phyloP scores from a whole-genome alignment of 2,888 invertebrate genomes.

The Drosophila lacicola region DNA sequence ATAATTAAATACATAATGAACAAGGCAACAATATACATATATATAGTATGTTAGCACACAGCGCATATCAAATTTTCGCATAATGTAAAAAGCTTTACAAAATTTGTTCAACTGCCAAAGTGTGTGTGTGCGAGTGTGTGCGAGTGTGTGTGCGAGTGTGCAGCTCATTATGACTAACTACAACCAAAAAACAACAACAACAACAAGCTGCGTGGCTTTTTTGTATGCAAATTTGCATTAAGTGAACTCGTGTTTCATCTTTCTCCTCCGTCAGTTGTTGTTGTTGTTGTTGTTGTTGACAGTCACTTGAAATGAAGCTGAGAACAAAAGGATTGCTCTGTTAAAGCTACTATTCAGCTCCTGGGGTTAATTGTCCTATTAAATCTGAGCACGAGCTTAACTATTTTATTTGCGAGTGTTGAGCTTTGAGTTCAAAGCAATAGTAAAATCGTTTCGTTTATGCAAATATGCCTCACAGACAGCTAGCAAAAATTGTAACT shows the following conservation, averaged over 20 bases:
- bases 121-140: slow-evolving; percentile 10
- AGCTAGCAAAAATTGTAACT: no score
- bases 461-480: no score
- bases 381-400: slow-evolving; percentile 1
- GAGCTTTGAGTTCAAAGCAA: no score
- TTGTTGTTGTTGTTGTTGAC: slow-evolving; percentile 11
- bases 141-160: slow-evolving; percentile 10
- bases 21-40: slow-evolving; percentile 61
- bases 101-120: slow-evolving; percentile 63
- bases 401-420: no score
- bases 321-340: slow-evolving; percentile 15
- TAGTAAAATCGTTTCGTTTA: no score
- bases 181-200: slow-evolving; percentile 20
- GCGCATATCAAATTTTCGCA: slow-evolving; percentile 54
- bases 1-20: slow-evolving; percentile 81
- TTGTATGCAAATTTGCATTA: slow-evolving; percentile 36
- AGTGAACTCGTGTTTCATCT: slow-evolving; percentile 7
- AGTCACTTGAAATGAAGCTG: slow-evolving; percentile 22
- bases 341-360: slow-evolving; percentile 14
- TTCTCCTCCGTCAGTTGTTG: not conserved
- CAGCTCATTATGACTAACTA: slow-evolving; percentile 49
- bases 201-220: slow-evolving; percentile 8
- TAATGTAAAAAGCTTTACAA: slow-evolving; percentile 50
- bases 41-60: slow-evolving; percentile 18
- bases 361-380: slow-evolving; percentile 9